Evolutionary conservation across 1,140 invertebrate genomes (phyloP), one percentile per base, ranked within the genome.

Genomic region (Pseudoatta argentina): DNA sequence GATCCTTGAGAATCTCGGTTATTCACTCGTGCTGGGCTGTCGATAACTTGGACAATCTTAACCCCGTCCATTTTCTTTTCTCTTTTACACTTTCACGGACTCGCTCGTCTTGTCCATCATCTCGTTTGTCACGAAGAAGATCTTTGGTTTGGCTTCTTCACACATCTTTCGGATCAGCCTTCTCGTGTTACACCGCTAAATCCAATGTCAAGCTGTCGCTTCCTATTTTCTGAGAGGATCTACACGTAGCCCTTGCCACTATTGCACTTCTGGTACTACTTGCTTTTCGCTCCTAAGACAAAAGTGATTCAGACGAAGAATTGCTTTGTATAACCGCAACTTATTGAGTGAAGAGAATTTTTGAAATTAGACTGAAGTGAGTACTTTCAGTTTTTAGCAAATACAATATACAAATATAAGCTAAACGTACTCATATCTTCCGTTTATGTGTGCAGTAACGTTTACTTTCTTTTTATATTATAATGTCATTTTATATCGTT

Each of bases 151-250:
- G 85, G 27, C 59, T 89, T 73, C 73, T 86, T 63, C 67, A 44
- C 34, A 18, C 61, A 73, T 78, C 81, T 86, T 86, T 44, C 48
- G 44, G 34, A 59, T 69, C 64, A 55, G 72, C 53, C 63, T 82
- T 73, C 88, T 90, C 87, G 82, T 90, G 89, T 90, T 90, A 90
- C 82, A 81, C 48, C 72, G 63, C 76, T 85, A 88, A 89, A 90
- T 89, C 89, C 88, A 90, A 91, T 91, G 89, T 89, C 89, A 89
- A 24, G 57, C 76, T 89, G 78, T 87, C 77, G 77, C 61, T 78
- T 85, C 69, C 53, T 76, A 30, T 64, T 73, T 81, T 48, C 66
- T n/a, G 27, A 77, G 48, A 75, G 61, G 61, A 90, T 90, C 88
- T 34, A 55, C 27, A 18, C 64, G 30, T 30, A 79, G 59, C 30